Evolutionary conservation across 2,113 vertebrate species (phyloP).

Genomic region (Indicator maculatus): DNA sequence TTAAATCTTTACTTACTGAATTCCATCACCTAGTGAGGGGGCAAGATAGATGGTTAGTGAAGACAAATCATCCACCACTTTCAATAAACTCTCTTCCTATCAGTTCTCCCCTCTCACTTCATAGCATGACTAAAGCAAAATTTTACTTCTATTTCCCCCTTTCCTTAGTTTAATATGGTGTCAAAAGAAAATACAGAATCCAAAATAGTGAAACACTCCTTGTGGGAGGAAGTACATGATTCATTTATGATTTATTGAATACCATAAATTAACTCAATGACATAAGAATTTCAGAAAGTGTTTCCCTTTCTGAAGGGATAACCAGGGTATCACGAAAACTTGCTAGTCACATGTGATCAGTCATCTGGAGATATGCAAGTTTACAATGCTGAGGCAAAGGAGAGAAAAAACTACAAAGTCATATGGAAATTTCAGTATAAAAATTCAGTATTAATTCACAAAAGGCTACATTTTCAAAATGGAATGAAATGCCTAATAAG

Average conservation of each 20-base stretch:
- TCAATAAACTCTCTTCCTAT: background rate
- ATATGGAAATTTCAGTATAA: background rate
- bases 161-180: background rate
- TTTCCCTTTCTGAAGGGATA: background rate
- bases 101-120: background rate
- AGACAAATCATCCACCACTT: background rate
- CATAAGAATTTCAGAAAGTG: background rate
- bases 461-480: background rate
- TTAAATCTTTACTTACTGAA: background rate
- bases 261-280: slow-evolving; percentile 24
- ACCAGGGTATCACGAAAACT: background rate
- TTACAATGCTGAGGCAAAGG: background rate
- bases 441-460: background rate
- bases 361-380: background rate
- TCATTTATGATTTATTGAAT: slow-evolving; percentile 26
- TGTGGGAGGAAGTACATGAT: background rate
- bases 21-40: background rate
- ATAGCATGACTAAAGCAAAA: background rate
- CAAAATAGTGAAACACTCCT: background rate
- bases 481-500: background rate
- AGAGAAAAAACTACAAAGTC: background rate
- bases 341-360: background rate
- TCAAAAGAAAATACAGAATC: slow-evolving; percentile 10
- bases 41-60: background rate
- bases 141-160: background rate